Conservation (phyloP, 1,140 invertebrate genomes). For the Neodiprion pinetum region DNA sequence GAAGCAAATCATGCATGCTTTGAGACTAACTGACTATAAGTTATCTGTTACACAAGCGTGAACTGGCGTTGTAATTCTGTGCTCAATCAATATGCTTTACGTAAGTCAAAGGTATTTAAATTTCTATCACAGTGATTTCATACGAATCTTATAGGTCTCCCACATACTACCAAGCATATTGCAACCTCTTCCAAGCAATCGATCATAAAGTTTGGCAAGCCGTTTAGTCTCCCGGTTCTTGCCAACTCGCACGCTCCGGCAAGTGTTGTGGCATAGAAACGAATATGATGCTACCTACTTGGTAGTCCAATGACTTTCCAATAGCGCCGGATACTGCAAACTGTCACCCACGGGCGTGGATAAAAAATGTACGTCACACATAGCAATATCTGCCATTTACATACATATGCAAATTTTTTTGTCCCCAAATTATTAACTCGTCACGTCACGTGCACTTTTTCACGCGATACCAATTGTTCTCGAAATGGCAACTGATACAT, state of each 20-base stretch:
- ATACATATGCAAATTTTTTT: constrained; percentile 57
- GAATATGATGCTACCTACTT: constrained; percentile 46
- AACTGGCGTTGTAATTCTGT: too few relatives aligned
- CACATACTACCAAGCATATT: not conserved
- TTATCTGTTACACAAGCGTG: too few relatives aligned
- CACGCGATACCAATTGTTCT: constrained; percentile 32
- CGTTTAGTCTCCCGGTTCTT: not conserved
- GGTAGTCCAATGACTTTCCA: constrained; percentile 57
- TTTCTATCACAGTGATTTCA: not conserved
- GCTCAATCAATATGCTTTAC: too few relatives aligned
- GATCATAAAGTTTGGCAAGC: constrained; percentile 27
- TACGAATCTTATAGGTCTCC: too few relatives aligned
- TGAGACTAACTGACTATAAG: too few relatives aligned
- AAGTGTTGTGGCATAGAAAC: constrained; percentile 18
- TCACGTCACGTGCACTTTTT: constrained; percentile 53
- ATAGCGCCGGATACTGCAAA: constrained; percentile 39
- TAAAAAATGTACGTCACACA: constrained; percentile 44
- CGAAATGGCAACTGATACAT: too few relatives aligned
- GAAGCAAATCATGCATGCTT: too few relatives aligned
- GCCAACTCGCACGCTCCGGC: not conserved
- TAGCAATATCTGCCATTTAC: not conserved
- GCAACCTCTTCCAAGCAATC: constrained; percentile 25
- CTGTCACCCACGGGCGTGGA: constrained; percentile 21
- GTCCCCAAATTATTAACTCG: constrained; percentile 19
- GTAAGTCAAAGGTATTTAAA: not conserved